Evolutionary conservation across 1,140 invertebrate genomes (phyloP), one percentile per base, ranked within the genome.

Genomic region (Trachymyrmex cornetzi): DNA sequence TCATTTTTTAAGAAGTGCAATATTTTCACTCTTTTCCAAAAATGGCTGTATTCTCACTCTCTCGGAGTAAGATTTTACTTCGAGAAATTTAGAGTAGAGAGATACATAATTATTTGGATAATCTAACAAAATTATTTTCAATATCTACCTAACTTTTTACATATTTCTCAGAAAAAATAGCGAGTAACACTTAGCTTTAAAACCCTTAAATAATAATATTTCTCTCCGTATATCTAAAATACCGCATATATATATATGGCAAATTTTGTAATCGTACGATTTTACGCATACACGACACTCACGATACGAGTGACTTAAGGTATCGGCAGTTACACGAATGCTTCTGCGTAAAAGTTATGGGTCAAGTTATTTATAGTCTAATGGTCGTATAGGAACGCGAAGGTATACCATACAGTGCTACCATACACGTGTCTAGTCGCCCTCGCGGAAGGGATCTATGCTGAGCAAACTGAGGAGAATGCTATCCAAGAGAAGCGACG

Each of bases 341-440:
- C 55, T 38, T 30, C 14, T 34, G 38, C 38, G 71, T 84, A 75
- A 74, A 74, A 84, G 69, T 74, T 84, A 74, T 84, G 55, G 80
- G 80, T 75, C 80, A 84, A 74, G 55, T 84, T 84, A 84, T 84
- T 84, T 75, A 84, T 84, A 75, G 55, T 44, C 24, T 84, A 74
- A 74, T 75, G 57, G 44, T 44, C 30, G 66, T 63, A 72, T 57
- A 48, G 38, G 69, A 74, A 74, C 34, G 27, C 22, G 19, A 85
- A 55, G 74, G 11, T 85, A 63, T 48, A 77, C 22, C 59, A 14
- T 27, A 11, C n/a, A n/a, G n/a, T 19, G 30, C 71, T 67, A 14
- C 14, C 55, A 48, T 48, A 34, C 27, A 11, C 24, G 59, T 24
- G 12, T 55, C 16, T 57, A 48, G 22, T 66, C 77, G 64, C 48